phyloP scores from a whole-genome alignment of 2,797 vertebrate species.

The Macropodus opercularis region DNA sequence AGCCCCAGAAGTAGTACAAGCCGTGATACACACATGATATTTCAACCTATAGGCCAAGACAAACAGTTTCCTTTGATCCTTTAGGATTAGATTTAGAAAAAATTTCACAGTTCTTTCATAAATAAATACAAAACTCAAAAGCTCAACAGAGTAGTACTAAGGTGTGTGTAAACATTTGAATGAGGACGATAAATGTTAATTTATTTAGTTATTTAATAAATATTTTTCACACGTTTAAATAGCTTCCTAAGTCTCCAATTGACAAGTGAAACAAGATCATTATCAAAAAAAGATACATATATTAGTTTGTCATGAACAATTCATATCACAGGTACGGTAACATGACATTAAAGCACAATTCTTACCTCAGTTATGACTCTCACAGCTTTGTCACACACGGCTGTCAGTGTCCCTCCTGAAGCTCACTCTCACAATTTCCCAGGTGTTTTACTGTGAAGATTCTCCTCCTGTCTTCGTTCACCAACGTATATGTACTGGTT shows the following conservation, averaged over 20 bases:
- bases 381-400: slow-evolving; percentile 3
- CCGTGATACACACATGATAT: slow-evolving; percentile 75
- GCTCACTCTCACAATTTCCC: slow-evolving; percentile 11
- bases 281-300: too few relatives aligned
- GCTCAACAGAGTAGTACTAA: background rate
- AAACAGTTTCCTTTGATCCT: background rate
- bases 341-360: background rate
- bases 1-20: slow-evolving; percentile 80
- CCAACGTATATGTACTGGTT: slow-evolving; percentile 64
- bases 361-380: slow-evolving; percentile 59
- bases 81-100: background rate
- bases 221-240: too few relatives aligned
- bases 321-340: background rate
- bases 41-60: slow-evolving; percentile 34
- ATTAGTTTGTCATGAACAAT: too few relatives aligned
- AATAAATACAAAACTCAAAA: too few relatives aligned
- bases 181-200: too few relatives aligned
- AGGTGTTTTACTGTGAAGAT: slow-evolving; percentile 18
- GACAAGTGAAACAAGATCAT: too few relatives aligned
- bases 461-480: slow-evolving; percentile 34
- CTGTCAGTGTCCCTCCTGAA: slow-evolving; percentile 1
- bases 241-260: too few relatives aligned
- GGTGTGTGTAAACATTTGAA: too few relatives aligned
- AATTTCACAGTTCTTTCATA: too few relatives aligned
- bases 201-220: too few relatives aligned